Evolutionary conservation across 2,888 invertebrate species (phyloP).

Genomic region (Orchesella flavescens): DNA sequence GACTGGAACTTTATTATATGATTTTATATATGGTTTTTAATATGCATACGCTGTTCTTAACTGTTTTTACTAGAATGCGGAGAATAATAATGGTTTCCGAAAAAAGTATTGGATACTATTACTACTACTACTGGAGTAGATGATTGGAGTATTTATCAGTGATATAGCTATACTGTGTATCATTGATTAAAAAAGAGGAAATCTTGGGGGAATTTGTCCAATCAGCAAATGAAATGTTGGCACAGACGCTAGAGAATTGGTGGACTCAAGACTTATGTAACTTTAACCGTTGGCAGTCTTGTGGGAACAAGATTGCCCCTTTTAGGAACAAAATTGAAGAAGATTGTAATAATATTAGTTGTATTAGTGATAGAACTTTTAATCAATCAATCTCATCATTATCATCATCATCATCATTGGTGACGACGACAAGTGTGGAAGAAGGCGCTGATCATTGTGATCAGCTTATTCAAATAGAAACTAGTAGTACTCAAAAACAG

Average conservation of each 20-base stretch:
- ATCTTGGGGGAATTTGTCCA: neutral
- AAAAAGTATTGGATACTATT: neutral
- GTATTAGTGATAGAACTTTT: neutral
- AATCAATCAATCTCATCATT: slow-evolving; percentile 6
- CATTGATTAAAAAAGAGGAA: neutral
- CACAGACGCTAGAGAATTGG: slow-evolving; percentile 24
- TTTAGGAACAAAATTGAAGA: neutral
- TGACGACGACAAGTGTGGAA: neutral
- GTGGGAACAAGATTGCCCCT: slow-evolving; percentile 14
- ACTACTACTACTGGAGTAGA: no score
- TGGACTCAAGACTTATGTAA: slow-evolving; percentile 36
- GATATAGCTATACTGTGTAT: neutral
- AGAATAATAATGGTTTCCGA: neutral
- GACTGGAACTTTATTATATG: no score
- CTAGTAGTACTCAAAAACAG: slow-evolving; percentile 12
- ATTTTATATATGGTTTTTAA: no score
- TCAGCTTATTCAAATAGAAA: slow-evolving; percentile 16
- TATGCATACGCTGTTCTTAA: no score
- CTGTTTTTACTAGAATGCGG: neutral
- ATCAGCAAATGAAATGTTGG: slow-evolving; percentile 51
- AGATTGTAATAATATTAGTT: neutral
- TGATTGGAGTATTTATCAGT: slow-evolving; percentile 6
- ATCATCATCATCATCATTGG: no score
- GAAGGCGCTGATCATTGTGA: slow-evolving; percentile 27
- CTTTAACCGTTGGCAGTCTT: slow-evolving; percentile 26